Base-by-base conservation (phyloP, 2,888 invertebrate genomes). In the Stenoptilia bipunctidactyla region DNA sequence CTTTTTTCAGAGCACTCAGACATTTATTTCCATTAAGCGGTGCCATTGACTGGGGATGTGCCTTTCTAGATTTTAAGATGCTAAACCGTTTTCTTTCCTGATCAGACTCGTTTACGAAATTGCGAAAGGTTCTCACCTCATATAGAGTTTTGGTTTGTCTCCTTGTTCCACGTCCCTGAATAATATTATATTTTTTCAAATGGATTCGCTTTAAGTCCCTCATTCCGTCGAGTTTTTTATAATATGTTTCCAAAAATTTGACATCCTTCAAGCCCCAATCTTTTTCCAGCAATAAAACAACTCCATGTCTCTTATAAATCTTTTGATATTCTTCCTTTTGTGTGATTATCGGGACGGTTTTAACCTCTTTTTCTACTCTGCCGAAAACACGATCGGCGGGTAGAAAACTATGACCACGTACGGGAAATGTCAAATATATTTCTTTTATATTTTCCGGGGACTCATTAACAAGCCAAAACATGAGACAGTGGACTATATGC, bases 361-460 rank as follows among this genome's bases (percentile, higher is more conserved):
- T 37, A 12, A 50, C 12, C 25, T 45, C 45, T 33, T 50, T 50
- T 45, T 48, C 48, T n/a, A 50, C 37, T 41, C 45, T 36, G 33
- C 48, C 47, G 15, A 48, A 50, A 14, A 51, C 47, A 6, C 51
- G 39, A 43, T 48, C 48, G 2, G 51, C 47, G 9, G 49, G 51
- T 27, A 49, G 37, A 43, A 45, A 51, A 36, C 42, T 43, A 33
- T 50, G 50, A 6, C 48, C 50, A n/a, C n/a, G n/a, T n/a, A n/a
- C n/a, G n/a, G n/a, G n/a, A n/a, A n/a, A n/a, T n/a, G n/a, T n/a
- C n/a, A n/a, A n/a, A n/a, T n/a, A n/a, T n/a, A n/a, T n/a, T n/a
- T n/a, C n/a, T n/a, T n/a, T n/a, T n/a, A n/a, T n/a, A n/a, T n/a
- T n/a, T n/a, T n/a, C n/a, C n/a, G n/a, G n/a, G n/a, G n/a, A n/a